phyloP scores from a whole-genome alignment of 2,888 invertebrate genomes.

The Noctua janthina region DNA sequence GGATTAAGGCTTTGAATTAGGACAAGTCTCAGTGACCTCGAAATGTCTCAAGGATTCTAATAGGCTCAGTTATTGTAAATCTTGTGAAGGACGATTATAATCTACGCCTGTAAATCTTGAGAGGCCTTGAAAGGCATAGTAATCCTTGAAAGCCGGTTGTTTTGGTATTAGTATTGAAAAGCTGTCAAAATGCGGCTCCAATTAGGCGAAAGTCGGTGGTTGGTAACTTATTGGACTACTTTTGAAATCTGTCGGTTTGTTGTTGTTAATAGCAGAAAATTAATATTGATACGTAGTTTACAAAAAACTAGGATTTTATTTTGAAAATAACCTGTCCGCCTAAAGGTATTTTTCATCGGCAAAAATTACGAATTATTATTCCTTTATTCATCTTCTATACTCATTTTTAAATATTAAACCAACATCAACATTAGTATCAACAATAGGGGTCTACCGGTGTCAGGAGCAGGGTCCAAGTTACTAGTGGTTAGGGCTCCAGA shows the following conservation, averaged over 20 bases:
- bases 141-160: conserved; percentile 22
- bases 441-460: not conserved
- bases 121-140: conserved; percentile 36
- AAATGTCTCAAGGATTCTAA: conserved; percentile 22
- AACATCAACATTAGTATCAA: no score
- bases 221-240: conserved; percentile 14
- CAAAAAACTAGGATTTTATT: not conserved
- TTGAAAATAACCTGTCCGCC: not conserved
- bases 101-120: conserved; percentile 37
- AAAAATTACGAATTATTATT: not conserved
- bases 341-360: no score
- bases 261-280: not conserved
- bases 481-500: not conserved
- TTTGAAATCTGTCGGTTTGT: not conserved
- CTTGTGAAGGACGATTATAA: conserved; percentile 38
- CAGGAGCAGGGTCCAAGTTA: not conserved
- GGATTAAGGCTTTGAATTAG: conserved; percentile 14
- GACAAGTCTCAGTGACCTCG: conserved; percentile 22
- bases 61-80: conserved; percentile 34
- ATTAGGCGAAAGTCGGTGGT: not conserved
- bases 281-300: not conserved
- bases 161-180: conserved; percentile 23
- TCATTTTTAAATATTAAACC: no score
- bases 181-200: not conserved
- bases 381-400: no score